phyloP scores from a whole-genome alignment of 2,888 invertebrate genomes.

The Nematopogon swammerdamellus region DNA sequence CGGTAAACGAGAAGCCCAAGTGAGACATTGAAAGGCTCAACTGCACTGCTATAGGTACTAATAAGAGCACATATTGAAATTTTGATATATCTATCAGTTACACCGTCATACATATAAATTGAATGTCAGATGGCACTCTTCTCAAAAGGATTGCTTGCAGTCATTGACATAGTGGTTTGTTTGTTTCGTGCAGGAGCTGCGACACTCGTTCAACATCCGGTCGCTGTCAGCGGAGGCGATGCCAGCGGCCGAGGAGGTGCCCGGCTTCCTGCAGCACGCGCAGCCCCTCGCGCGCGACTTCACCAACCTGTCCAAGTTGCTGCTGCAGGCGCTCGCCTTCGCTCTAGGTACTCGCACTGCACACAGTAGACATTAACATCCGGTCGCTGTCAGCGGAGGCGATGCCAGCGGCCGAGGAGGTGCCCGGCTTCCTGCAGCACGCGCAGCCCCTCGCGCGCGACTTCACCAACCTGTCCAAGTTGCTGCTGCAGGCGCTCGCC shows the following conservation, averaged over 20 bases:
- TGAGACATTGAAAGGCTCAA: too few relatives aligned
- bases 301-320: slow-evolving; percentile 62
- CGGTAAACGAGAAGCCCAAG: too few relatives aligned
- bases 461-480: slow-evolving; percentile 63
- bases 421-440: slow-evolving; percentile 63
- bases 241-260: slow-evolving; percentile 67
- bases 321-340: slow-evolving; percentile 61
- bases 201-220: slow-evolving; percentile 70
- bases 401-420: slow-evolving; percentile 66
- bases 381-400: slow-evolving; percentile 55
- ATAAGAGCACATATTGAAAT: too few relatives aligned
- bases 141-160: too few relatives aligned
- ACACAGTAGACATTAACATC: too few relatives aligned
- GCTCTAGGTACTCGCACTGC: slow-evolving; percentile 45
- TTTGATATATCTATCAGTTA: too few relatives aligned
- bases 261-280: slow-evolving; percentile 63
- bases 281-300: slow-evolving; percentile 66
- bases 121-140: too few relatives aligned
- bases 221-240: slow-evolving; percentile 55
- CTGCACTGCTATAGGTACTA: too few relatives aligned
- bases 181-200: slow-evolving; percentile 65
- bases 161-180: too few relatives aligned
- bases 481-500: slow-evolving; percentile 61
- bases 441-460: slow-evolving; percentile 65
- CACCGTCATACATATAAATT: too few relatives aligned